A percentile compares a stretch with the other conserved stretches of the same genome.
These are phyloP conservation scores for Lerema accius DNA, from an alignment of 1,140 invertebrate genomes.

Conservation along the genomic window DNA sequence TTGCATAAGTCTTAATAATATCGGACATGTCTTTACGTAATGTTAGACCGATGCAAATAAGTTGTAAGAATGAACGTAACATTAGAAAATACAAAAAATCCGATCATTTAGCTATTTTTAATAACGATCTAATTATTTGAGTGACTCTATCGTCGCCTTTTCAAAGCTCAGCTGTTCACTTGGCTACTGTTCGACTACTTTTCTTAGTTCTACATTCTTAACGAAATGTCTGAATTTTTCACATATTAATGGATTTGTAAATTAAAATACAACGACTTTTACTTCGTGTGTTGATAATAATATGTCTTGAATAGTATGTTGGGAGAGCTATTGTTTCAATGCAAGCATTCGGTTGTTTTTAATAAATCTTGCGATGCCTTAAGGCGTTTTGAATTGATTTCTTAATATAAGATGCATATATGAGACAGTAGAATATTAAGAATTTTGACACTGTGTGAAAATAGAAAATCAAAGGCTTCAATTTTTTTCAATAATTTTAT, in stretches of 20 bases:
- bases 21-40: background rate
- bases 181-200: conserved; percentile 19
- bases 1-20: background rate
- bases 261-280: background rate
- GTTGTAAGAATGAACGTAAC: background rate
- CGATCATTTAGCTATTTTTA: conserved; percentile 7
- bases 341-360: too few relatives aligned
- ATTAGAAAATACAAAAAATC: background rate
- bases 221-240: conserved; percentile 7
- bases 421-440: too few relatives aligned
- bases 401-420: too few relatives aligned
- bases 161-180: conserved; percentile 24
- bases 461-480: too few relatives aligned
- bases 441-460: too few relatives aligned
- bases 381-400: too few relatives aligned
- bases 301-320: background rate
- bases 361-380: too few relatives aligned
- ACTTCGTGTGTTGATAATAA: background rate
- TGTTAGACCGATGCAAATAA: background rate
- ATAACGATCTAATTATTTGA: conserved; percentile 28
- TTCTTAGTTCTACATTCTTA: conserved; percentile 24
- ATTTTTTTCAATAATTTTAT: too few relatives aligned
- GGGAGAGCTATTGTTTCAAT: too few relatives aligned
- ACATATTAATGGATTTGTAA: conserved; percentile 8
- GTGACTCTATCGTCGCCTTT: conserved; percentile 26